A percentile compares a stretch with the other conserved stretches of the same genome.
phyloP scores from a whole-genome alignment of 2,888 invertebrate species.

The Heliconius ismenius region DNA sequence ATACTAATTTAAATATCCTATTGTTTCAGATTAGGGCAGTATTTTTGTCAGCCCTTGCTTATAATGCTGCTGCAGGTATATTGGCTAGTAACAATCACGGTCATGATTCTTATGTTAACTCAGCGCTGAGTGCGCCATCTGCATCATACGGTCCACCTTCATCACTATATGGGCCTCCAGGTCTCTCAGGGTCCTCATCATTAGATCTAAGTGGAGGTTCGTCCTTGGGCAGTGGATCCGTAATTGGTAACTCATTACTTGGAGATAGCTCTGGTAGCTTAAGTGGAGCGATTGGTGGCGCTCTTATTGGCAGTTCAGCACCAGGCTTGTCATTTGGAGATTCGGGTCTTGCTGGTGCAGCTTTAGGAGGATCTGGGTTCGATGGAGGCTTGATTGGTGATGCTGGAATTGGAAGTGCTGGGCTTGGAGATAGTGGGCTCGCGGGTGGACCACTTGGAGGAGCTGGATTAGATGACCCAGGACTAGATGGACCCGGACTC shows the following conservation, averaged over 20 bases:
- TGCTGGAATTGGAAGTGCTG: constrained; percentile 8
- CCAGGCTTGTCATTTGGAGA: constrained; percentile 28
- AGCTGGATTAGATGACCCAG: constrained; percentile 16
- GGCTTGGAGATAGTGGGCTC: constrained; percentile 20
- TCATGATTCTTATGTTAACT: constrained; percentile 64
- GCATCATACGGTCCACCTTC: constrained; percentile 70
- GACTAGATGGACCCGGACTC: constrained; percentile 19
- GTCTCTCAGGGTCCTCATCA: constrained; percentile 37
- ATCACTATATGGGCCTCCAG: constrained; percentile 59
- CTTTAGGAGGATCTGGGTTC: constrained; percentile 22
- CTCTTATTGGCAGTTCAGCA: constrained; percentile 26
- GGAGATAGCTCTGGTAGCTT: not conserved
- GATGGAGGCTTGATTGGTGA: constrained; percentile 32
- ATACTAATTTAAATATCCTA: constrained; percentile 29
- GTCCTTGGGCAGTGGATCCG: not conserved
- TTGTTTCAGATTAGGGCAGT: constrained; percentile 72
- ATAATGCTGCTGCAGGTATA: constrained; percentile 63
- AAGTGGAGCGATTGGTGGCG: not conserved
- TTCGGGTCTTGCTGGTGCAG: constrained; percentile 37
- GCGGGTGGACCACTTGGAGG: constrained; percentile 31
- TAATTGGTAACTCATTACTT: not conserved
- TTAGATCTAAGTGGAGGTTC: constrained; percentile 33
- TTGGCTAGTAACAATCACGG: constrained; percentile 54
- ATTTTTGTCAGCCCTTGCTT: constrained; percentile 66
- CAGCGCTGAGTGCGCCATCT: constrained; percentile 66